Evolutionary conservation across 2,797 vertebrate genomes (phyloP).

Genomic region (Peromyscus aztecus): DNA sequence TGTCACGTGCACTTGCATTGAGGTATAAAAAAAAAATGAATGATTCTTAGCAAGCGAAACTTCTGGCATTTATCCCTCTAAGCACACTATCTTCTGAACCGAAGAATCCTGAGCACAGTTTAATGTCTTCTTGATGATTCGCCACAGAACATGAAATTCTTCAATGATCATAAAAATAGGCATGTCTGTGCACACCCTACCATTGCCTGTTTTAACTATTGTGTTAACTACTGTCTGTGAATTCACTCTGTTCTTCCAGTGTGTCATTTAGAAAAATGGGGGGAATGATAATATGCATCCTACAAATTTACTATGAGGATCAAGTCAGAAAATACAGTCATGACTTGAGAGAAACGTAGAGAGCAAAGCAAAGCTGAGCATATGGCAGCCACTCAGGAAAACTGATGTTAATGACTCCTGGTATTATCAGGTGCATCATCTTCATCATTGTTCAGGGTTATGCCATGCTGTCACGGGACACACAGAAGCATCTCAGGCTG

Average conservation of each 20-base stretch:
- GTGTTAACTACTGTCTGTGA: not conserved
- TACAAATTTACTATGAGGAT: not conserved
- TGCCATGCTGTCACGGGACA: too few relatives aligned
- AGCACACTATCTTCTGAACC: not conserved
- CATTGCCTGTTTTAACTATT: not conserved
- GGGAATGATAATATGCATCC: not conserved
- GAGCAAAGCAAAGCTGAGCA: slow-evolving; percentile 23
- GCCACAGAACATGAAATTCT: not conserved
- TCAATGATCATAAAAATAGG: not conserved
- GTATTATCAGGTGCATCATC: too few relatives aligned
- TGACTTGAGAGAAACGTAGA: not conserved
- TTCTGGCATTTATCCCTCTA: not conserved
- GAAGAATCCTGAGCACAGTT: not conserved
- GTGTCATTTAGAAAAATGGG: not conserved
- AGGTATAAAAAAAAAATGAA: slow-evolving; percentile 13
- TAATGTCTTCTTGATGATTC: slow-evolving; percentile 4
- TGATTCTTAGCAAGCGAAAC: not conserved
- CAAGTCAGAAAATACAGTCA: not conserved
- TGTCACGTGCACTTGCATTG: not conserved
- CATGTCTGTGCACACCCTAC: not conserved
- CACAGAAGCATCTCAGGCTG: not conserved
- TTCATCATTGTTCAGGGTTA: not conserved
- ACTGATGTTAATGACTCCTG: not conserved
- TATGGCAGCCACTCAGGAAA: not conserved
- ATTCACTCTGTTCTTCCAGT: not conserved